Percentiles rank a stretch among this genome's conserved stretches.
phyloP scores from a whole-genome alignment of 2,113 vertebrate genomes.

The Irena cyanogastra region DNA sequence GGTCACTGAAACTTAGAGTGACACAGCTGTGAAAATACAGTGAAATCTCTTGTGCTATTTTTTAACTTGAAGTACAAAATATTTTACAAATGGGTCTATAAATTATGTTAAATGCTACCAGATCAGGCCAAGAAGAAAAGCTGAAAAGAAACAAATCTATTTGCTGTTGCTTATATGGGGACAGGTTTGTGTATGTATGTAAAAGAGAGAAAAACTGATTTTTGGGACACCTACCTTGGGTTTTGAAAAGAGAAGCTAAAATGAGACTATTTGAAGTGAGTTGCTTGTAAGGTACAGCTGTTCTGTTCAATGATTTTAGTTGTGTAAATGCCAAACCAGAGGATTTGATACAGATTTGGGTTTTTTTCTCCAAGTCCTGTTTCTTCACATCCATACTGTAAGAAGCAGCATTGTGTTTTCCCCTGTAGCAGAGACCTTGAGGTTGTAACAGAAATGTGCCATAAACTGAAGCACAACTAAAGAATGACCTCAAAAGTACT shows the following conservation, averaged over 20 bases:
- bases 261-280: not conserved
- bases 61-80: not conserved
- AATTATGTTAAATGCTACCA: not conserved
- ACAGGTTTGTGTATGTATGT: not conserved
- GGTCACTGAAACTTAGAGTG: not conserved
- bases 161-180: not conserved
- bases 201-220: not conserved
- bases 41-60: not conserved
- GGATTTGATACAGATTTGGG: not conserved
- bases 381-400: not conserved
- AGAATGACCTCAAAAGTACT: not conserved
- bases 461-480: not conserved
- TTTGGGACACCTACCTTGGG: not conserved
- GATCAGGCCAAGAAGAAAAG: not conserved
- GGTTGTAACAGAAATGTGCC: not conserved
- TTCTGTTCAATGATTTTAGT: not conserved
- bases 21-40: not conserved
- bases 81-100: not conserved
- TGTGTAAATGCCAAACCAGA: not conserved
- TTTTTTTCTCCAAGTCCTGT: not conserved
- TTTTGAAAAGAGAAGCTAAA: not conserved
- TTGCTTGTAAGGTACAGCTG: not conserved
- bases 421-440: not conserved
- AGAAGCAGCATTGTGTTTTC: not conserved
- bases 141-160: not conserved